Base-by-base conservation (phyloP, 2,888 invertebrate genomes). In the Odontocerum albicorne region DNA sequence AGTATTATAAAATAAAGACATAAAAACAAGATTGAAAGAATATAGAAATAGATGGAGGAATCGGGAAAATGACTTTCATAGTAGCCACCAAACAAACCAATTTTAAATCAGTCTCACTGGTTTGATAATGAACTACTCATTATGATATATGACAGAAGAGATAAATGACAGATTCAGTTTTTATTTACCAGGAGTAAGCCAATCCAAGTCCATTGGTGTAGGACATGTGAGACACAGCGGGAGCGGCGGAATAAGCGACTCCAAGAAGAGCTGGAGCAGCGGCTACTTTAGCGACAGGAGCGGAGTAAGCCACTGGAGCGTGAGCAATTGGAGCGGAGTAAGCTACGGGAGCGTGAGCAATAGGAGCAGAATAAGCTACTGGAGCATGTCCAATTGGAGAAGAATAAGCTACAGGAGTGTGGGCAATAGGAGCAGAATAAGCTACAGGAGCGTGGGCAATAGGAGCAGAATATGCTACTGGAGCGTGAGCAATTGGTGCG, bases 161-260 rank as follows among this genome's bases (percentile, higher is more conserved):
- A 27, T 7, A 27, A 27, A 27, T 27, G 10, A 10, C 10, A 27
- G 6, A 27, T 27, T 27, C 10, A 10, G 27, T 27, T 42, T n/a
- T n/a, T 20, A 21, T 42, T 72, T 77, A 82, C 80, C 80, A 82
- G 60, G 74, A 72, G 67, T 82, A 82, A 12, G 74, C 71, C 21
- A 77, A 66, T 12, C 81, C 81, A 22, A 80, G 72, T 62, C 80
- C 81, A 64, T 79, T 79, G 51, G 75, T 69, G 69, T 81, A 83
- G 43, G 76, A 75, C 76, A 82, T 80, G 68, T 82, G 82, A n/a
- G 82, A 80, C 2, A 83, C 83, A 13, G 80, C 75, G 4, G 83
- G 80, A 12, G 83, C 81, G 22, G 82, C 79, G 6, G 82, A 81
- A 64, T 83, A 83, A 1, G 82, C 80, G 13, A 82, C 79, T 35